phyloP scores from a whole-genome alignment of 2,113 vertebrate genomes.

The Trinectes maculatus region DNA sequence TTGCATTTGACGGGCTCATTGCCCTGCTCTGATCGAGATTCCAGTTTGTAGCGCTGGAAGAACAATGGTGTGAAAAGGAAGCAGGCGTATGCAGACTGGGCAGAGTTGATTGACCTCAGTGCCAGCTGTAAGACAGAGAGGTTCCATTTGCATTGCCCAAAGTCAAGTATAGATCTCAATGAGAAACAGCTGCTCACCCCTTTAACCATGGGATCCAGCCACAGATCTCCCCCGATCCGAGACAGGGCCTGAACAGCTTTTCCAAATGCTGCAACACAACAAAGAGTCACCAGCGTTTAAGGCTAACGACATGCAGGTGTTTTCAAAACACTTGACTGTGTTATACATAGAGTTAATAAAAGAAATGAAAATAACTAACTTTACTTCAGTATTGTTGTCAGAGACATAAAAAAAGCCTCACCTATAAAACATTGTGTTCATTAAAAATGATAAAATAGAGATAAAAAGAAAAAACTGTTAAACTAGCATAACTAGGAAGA shows the following conservation, averaged over 20 bases:
- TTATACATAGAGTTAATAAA: no score
- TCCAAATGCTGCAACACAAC: slow-evolving; percentile 85
- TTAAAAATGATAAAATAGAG: no score
- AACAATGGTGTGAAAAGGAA: slow-evolving; percentile 90
- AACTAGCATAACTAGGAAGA: background rate
- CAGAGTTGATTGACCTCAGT: slow-evolving; percentile 88
- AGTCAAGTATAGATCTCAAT: no score
- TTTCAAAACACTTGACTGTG: background rate
- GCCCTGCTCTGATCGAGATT: slow-evolving; percentile 41
- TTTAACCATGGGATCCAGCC: slow-evolving; percentile 89
- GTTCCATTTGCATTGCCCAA: background rate
- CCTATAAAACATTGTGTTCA: no score
- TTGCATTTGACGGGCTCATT: slow-evolving; percentile 81
- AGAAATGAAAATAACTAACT: no score
- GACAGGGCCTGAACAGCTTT: slow-evolving; percentile 90
- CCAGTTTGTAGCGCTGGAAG: slow-evolving; percentile 87
- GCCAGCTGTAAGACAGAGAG: slow-evolving; percentile 82
- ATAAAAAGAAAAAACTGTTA: no score
- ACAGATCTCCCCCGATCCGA: slow-evolving; percentile 89
- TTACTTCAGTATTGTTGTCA: no score
- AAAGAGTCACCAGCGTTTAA: background rate
- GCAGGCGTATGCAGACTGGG: slow-evolving; percentile 89
- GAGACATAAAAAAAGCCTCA: no score
- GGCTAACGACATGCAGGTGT: no score
- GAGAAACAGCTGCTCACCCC: slow-evolving; percentile 91